A percentile compares a stretch with the other conserved stretches of the same genome.
Conservation (phyloP, 1,140 invertebrate genomes). For the Heliothis virescens region DNA sequence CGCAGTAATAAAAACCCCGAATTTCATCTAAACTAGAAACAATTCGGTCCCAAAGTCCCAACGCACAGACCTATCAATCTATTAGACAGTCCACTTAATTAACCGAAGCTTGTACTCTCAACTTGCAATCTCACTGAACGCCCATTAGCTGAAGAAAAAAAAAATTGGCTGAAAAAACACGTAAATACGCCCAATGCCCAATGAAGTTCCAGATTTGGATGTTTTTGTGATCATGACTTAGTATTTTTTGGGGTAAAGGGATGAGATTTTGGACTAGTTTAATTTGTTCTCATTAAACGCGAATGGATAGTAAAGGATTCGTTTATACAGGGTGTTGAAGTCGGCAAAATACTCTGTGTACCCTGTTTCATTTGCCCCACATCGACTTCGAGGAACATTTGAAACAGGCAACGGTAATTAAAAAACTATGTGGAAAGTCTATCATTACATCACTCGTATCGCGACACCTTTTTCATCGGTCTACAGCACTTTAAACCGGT, state of each 20-base stretch:
- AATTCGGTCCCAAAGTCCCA: neutral
- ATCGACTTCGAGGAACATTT: too few relatives aligned
- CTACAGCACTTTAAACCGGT: too few relatives aligned
- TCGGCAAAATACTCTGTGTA: too few relatives aligned
- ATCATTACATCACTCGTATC: too few relatives aligned
- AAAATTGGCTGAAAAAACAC: slow-evolving; percentile 14
- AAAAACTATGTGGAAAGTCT: too few relatives aligned
- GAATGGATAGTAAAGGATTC: too few relatives aligned
- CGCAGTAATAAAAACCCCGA: neutral
- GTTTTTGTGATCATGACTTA: slow-evolving; percentile 8
- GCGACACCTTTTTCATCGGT: too few relatives aligned
- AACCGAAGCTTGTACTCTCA: slow-evolving; percentile 13
- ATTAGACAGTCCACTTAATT: slow-evolving; percentile 42
- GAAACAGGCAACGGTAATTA: too few relatives aligned
- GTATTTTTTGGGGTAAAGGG: neutral
- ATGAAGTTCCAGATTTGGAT: slow-evolving; percentile 38
- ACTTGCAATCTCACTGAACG: slow-evolving; percentile 25
- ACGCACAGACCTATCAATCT: slow-evolving; percentile 42
- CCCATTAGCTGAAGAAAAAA: slow-evolving; percentile 26
- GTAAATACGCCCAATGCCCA: slow-evolving; percentile 20
- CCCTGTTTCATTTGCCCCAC: too few relatives aligned
- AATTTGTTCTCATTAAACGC: neutral
- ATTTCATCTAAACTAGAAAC: slow-evolving; percentile 22
- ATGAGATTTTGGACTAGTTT: neutral
- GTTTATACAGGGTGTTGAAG: too few relatives aligned